phyloP scores from a whole-genome alignment of 2,888 invertebrate species.

The Nysson spinosus region DNA sequence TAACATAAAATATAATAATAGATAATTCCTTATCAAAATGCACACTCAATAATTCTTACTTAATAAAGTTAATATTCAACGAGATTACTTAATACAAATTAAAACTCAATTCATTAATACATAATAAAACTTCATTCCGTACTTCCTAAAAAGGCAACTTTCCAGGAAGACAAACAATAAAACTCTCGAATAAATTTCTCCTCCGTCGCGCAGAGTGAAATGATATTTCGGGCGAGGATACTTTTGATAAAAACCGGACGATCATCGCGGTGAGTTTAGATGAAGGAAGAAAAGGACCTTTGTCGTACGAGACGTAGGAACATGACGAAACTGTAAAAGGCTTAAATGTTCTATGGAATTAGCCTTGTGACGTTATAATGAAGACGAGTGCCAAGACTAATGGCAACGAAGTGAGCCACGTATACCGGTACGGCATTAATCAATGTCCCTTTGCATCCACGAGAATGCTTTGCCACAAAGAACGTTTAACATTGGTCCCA shows the following conservation, averaged over 20 bases:
- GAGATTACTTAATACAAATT: too few relatives aligned
- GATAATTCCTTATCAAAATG: too few relatives aligned
- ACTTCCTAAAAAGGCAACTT: too few relatives aligned
- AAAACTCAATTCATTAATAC: too few relatives aligned
- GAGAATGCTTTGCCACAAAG: constrained; percentile 43
- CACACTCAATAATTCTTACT: too few relatives aligned
- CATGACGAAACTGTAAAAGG: constrained; percentile 42
- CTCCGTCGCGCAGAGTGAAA: too few relatives aligned
- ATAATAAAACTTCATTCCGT: too few relatives aligned
- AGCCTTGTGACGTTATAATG: constrained; percentile 59
- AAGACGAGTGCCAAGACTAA: constrained; percentile 64
- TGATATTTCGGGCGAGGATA: too few relatives aligned
- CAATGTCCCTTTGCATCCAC: constrained; percentile 51
- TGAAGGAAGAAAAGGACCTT: constrained; percentile 18
- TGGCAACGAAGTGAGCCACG: constrained; percentile 58
- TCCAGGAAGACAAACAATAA: too few relatives aligned
- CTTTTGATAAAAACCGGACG: background rate
- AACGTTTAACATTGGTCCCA: constrained; percentile 45
- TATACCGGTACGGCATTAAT: constrained; percentile 54
- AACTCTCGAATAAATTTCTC: too few relatives aligned
- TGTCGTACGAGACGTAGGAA: constrained; percentile 25
- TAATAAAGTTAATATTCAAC: too few relatives aligned
- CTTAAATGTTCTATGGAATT: constrained; percentile 52
- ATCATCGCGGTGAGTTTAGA: background rate
- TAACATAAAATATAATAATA: too few relatives aligned